A percentile compares a stretch with the other conserved stretches of the same genome.
Conservation (phyloP, 2,797 vertebrate genomes). For the Discoglossus pictus region DNA sequence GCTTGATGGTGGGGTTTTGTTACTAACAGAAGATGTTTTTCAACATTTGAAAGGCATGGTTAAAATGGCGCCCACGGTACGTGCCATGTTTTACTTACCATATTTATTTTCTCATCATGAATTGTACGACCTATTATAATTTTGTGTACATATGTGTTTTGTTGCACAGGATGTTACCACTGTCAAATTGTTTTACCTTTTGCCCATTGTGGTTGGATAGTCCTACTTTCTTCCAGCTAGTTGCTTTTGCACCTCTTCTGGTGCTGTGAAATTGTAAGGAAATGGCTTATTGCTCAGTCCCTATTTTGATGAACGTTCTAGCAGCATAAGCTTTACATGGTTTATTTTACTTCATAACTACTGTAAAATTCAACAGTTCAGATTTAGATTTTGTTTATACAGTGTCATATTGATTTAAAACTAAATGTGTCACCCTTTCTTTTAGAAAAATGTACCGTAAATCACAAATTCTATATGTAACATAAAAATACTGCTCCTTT, state of each 20-base stretch:
- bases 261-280: neutral
- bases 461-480: neutral
- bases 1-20: slow-evolving; percentile 74
- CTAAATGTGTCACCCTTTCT: neutral
- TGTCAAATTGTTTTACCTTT: slow-evolving; percentile 69
- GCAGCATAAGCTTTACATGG: neutral
- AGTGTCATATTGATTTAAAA: slow-evolving; percentile 16
- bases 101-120: slow-evolving; percentile 72
- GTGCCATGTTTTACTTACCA: slow-evolving; percentile 69
- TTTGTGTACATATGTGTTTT: slow-evolving; percentile 63
- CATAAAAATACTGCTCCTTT: too few species aligned
- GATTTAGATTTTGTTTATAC: slow-evolving; percentile 10
- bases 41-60: slow-evolving; percentile 50
- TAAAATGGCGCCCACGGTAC: slow-evolving; percentile 62
- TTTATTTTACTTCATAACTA: slow-evolving; percentile 4
- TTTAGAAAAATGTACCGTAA: slow-evolving; percentile 6
- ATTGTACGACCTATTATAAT: slow-evolving; percentile 57
- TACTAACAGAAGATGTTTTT: slow-evolving; percentile 67
- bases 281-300: neutral
- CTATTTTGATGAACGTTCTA: too few species aligned
- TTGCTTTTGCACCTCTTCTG: slow-evolving; percentile 60
- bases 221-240: slow-evolving; percentile 73
- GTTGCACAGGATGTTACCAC: slow-evolving; percentile 77
- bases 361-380: neutral
- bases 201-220: slow-evolving; percentile 73